These are phyloP conservation scores for Silurus aristotelis DNA, from an alignment of 2,797 vertebrate genomes.

Conservation along the genomic window DNA sequence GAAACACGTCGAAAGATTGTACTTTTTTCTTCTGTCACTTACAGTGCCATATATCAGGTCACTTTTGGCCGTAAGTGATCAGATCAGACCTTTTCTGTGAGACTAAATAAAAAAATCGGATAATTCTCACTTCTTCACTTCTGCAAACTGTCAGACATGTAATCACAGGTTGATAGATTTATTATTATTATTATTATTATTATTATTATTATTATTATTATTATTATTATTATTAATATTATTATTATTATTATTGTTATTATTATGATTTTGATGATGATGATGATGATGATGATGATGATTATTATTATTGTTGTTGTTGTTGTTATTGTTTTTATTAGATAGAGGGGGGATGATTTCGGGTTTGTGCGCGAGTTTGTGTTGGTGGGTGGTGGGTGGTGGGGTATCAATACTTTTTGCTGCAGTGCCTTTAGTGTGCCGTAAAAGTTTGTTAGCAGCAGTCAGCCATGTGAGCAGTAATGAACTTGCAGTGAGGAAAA, in stretches of 20 bases:
- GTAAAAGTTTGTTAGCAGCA: constrained; percentile 43
- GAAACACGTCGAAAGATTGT: neutral
- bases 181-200: constrained; percentile 19
- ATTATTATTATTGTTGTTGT: constrained; percentile 21
- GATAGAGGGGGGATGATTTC: neutral
- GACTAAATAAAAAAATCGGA: neutral
- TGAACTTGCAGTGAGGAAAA: constrained; percentile 58
- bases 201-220: constrained; percentile 23
- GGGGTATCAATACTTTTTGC: neutral
- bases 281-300: neutral
- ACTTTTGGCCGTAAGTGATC: neutral
- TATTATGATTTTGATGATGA: constrained; percentile 18
- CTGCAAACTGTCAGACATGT: neutral
- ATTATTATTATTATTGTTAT: constrained; percentile 22
- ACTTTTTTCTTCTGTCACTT: neutral
- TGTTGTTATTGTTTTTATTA: neutral
- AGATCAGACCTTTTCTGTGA: constrained; percentile 17
- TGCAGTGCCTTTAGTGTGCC: constrained; percentile 29
- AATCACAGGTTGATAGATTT: neutral
- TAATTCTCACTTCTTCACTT: neutral
- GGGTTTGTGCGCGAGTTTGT: neutral
- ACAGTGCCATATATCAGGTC: neutral
- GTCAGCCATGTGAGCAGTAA: constrained; percentile 54
- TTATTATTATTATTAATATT: constrained; percentile 20
- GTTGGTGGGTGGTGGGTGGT: neutral